phyloP scores from a whole-genome alignment of 2,113 vertebrate species.

The Engystomops pustulosus region DNA sequence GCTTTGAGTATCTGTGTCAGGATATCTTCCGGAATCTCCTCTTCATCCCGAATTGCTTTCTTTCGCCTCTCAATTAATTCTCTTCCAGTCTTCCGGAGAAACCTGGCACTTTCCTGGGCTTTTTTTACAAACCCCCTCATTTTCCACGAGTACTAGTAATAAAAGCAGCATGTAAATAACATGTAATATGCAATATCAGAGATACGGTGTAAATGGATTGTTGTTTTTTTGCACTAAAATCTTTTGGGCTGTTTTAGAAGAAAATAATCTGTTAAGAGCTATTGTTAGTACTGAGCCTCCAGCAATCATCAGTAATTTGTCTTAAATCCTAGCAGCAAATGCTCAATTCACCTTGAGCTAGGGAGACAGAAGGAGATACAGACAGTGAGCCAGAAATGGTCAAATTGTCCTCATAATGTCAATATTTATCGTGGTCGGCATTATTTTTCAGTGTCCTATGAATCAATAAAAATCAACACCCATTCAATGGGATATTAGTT shows the following conservation, averaged over 20 bases:
- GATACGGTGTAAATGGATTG: too few species aligned
- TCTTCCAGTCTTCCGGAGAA: conserved; percentile 82
- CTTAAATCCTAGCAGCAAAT: neutral
- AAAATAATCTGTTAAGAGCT: neutral
- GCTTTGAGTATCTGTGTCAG: conserved; percentile 89
- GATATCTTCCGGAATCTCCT: conserved; percentile 81
- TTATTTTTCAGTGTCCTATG: too few species aligned
- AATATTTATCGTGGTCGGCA: too few species aligned
- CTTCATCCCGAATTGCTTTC: conserved; percentile 75
- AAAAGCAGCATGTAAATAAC: neutral
- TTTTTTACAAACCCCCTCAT: conserved; percentile 76
- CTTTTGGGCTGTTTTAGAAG: neutral
- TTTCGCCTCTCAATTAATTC: conserved; percentile 80
- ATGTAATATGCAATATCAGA: too few species aligned
- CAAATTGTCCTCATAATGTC: too few species aligned
- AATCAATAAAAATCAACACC: too few species aligned
- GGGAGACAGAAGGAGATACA: too few species aligned
- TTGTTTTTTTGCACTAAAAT: neutral
- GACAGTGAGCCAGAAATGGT: too few species aligned
- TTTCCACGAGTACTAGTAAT: neutral
- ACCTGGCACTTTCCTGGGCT: conserved; percentile 72
- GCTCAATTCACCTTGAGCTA: too few species aligned
- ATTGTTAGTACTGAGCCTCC: neutral
- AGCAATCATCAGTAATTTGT: neutral
- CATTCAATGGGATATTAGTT: too few species aligned